These are phyloP conservation scores for Sminthurides aquaticus DNA, from an alignment of 2,888 invertebrate genomes.

Conservation along the genomic window DNA sequence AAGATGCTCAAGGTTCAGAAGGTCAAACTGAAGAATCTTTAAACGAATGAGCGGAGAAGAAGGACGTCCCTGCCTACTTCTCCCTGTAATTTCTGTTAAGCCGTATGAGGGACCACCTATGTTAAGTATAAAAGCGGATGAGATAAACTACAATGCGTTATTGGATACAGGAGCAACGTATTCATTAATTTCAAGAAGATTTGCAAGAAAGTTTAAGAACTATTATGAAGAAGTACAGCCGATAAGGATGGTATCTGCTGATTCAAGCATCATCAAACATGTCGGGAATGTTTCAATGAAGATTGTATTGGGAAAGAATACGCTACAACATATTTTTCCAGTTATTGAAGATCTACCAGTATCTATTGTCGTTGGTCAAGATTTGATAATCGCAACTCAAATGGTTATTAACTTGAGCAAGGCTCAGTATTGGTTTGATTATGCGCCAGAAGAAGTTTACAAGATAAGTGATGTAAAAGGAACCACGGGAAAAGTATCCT, in stretches of 20 bases:
- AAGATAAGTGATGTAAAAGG: background rate
- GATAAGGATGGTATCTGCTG: background rate
- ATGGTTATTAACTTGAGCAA: background rate
- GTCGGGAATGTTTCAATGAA: background rate
- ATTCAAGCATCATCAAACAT: background rate
- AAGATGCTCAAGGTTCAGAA: background rate
- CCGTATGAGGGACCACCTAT: background rate
- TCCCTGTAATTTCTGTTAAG: background rate
- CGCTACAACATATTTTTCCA: background rate
- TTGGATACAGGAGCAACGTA: background rate
- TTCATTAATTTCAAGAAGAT: conserved; percentile 2
- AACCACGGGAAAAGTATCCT: background rate
- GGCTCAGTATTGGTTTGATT: background rate
- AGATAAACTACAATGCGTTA: background rate
- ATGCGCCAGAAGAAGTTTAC: background rate
- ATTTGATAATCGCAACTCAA: background rate
- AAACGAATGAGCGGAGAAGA: background rate
- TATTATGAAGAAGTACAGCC: background rate
- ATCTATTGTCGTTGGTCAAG: conserved; percentile 4
- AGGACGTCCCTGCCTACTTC: background rate
- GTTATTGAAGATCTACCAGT: conserved; percentile 4
- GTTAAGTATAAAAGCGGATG: background rate
- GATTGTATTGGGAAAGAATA: background rate
- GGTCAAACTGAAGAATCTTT: background rate
- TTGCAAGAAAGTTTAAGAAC: background rate